These are phyloP conservation scores for Xanthorhoe designata DNA, from an alignment of 2,888 invertebrate species.

Conservation along the genomic window DNA sequence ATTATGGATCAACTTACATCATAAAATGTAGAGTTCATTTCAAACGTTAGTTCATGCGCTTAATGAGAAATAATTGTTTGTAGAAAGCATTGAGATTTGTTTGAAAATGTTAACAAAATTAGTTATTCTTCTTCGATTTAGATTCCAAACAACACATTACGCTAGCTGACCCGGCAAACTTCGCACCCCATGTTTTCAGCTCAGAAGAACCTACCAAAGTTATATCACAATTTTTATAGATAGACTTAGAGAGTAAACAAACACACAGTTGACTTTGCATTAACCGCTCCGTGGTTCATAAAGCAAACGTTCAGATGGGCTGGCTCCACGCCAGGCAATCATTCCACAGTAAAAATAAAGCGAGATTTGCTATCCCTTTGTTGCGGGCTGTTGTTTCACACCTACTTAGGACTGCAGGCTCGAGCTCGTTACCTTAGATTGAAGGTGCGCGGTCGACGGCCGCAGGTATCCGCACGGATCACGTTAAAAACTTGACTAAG, in stretches of 20 bases:
- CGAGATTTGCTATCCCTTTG: slow-evolving; percentile 63
- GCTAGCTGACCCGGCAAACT: too few relatives aligned
- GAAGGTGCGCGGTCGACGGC: slow-evolving; percentile 79
- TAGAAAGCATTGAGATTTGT: neutral
- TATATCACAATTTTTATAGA: too few relatives aligned
- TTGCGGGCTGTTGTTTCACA: slow-evolving; percentile 76
- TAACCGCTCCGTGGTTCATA: slow-evolving; percentile 33
- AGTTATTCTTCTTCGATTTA: too few relatives aligned
- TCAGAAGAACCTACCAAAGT: too few relatives aligned
- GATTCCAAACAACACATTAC: too few relatives aligned
- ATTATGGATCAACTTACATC: slow-evolving; percentile 1
- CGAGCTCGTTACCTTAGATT: slow-evolving; percentile 78
- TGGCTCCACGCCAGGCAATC: slow-evolving; percentile 26
- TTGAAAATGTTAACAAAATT: neutral
- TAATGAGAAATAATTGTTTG: slow-evolving; percentile 4
- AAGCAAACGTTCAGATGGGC: slow-evolving; percentile 24
- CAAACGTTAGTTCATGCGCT: neutral
- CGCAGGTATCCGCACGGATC: slow-evolving; percentile 62
- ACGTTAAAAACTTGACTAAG: slow-evolving; percentile 45
- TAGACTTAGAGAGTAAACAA: neutral
- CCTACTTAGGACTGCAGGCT: slow-evolving; percentile 72
- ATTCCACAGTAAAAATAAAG: slow-evolving; percentile 47
- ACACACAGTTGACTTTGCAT: slow-evolving; percentile 20
- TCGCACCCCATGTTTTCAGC: too few relatives aligned
- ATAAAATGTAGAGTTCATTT: slow-evolving; percentile 12